Conservation (phyloP, 2,888 invertebrate genomes). For the Pammene fasciana region DNA sequence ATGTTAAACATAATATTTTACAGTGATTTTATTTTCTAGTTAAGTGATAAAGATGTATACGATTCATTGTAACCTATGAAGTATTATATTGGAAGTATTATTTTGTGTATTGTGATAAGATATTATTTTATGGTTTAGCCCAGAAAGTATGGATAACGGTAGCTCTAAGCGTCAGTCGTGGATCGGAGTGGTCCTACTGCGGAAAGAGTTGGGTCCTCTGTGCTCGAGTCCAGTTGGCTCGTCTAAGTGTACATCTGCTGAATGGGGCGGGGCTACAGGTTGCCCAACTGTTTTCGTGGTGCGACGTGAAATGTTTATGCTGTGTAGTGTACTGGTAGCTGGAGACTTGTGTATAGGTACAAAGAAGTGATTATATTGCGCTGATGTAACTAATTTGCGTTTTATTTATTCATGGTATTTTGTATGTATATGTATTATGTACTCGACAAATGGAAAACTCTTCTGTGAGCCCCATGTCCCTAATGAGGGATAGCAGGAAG, state of each 20-base stretch:
- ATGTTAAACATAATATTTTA: slow-evolving; percentile 49
- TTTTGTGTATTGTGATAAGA: slow-evolving; percentile 78
- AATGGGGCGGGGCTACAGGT: slow-evolving; percentile 9
- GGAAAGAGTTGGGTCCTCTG: background rate
- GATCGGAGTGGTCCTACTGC: slow-evolving; percentile 54
- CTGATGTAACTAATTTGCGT: slow-evolving; percentile 63
- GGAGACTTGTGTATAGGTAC: slow-evolving; percentile 77
- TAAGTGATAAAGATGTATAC: slow-evolving; percentile 72
- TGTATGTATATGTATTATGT: background rate
- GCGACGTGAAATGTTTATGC: slow-evolving; percentile 62
- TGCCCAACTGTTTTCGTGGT: slow-evolving; percentile 7
- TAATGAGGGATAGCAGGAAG: too few species aligned
- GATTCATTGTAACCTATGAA: slow-evolving; percentile 70
- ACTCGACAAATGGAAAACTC: too few species aligned
- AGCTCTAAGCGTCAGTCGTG: slow-evolving; percentile 72
- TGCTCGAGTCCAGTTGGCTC: background rate
- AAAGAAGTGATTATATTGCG: slow-evolving; percentile 81
- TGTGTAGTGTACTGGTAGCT: slow-evolving; percentile 76
- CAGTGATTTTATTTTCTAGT: slow-evolving; percentile 54
- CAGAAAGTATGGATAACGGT: slow-evolving; percentile 73
- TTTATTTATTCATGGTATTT: slow-evolving; percentile 47
- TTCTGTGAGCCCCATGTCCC: too few species aligned
- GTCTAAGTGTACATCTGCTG: background rate
- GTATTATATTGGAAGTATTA: slow-evolving; percentile 82
- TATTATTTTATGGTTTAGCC: slow-evolving; percentile 73